Evolutionary conservation across 1,140 invertebrate species (phyloP), one percentile per base, ranked within the genome.

Genomic region (Cotesia chilonis): DNA sequence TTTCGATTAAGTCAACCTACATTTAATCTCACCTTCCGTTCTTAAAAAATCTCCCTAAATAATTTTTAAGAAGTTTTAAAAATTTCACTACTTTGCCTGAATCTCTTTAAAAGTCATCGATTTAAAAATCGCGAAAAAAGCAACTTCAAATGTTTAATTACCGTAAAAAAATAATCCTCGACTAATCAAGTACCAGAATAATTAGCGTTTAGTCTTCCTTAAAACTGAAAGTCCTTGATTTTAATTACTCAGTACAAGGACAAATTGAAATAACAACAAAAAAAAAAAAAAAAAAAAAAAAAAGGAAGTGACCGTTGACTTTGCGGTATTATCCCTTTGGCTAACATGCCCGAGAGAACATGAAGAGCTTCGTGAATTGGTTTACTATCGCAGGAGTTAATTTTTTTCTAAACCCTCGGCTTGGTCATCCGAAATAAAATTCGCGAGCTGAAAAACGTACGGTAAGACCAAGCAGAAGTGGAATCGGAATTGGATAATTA

Each of bases 281-380:
- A 17, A 17, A 17, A 17, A 1, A 17, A 17, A 17, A 17, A 17
- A 17, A 17, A 17, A 17, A 47, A 47, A 9, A 47, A 17, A 59
- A 55, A 71, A 64, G 38, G 36, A 64, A 65, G 59, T 68, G 60
- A 75, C 59, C 66, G 10, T 59, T 55, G 28, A 36, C 66, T 36
- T 41, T 17, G 4, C 12, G 57, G 12, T 55, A 55, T 20, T 12
- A 38, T n/a, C 51, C 28, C 60, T 61, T 73, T 70, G 74, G 71
- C 68, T 71, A 65, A 51, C 72, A 70, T 71, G 77, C 74, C 75
- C 68, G 73, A 79, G 47, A 71, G 74, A 76, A 80, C 73, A 78
- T 76, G 41, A 74, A 68, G 75, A 76, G 76, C 74, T 72, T 80
- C 74, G 74, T 76, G 69, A 72, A 70, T 54, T 68, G 52, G 17